Evolutionary conservation across 2,113 vertebrate genomes (phyloP).

Genomic region (Nibea albiflora): DNA sequence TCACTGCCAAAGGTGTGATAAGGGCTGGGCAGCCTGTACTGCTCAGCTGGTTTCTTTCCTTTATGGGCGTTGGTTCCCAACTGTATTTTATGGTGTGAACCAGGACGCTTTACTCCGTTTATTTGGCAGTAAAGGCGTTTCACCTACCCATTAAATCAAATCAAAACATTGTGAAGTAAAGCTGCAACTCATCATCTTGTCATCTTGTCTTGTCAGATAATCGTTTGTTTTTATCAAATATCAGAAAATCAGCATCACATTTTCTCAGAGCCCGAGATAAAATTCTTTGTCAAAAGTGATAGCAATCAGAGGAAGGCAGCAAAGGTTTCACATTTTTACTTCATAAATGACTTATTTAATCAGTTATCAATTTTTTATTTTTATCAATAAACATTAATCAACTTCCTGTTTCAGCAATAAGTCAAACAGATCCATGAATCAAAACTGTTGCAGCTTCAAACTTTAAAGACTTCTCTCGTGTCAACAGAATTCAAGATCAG

Average conservation of each 20-base stretch:
- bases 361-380: too few species aligned
- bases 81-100: neutral
- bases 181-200: neutral
- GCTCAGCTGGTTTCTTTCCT: slow-evolving; percentile 60
- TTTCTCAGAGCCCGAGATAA: neutral
- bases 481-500: neutral
- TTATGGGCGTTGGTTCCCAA: slow-evolving; percentile 64
- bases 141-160: neutral
- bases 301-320: neutral
- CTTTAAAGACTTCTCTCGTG: neutral
- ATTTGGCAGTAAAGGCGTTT: neutral
- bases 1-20: slow-evolving; percentile 33
- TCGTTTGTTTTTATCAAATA: neutral
- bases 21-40: slow-evolving; percentile 32
- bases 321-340: neutral
- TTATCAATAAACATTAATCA: neutral
- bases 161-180: neutral
- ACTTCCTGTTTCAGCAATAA: neutral
- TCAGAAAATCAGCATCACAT: neutral
- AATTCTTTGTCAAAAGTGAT: neutral
- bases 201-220: neutral
- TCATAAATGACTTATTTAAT: neutral
- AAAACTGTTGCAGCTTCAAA: neutral
- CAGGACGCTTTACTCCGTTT: neutral
- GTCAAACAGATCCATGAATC: neutral